Base-by-base conservation (phyloP, 2,113 vertebrate species). In the Misgurnus anguillicaudatus region DNA sequence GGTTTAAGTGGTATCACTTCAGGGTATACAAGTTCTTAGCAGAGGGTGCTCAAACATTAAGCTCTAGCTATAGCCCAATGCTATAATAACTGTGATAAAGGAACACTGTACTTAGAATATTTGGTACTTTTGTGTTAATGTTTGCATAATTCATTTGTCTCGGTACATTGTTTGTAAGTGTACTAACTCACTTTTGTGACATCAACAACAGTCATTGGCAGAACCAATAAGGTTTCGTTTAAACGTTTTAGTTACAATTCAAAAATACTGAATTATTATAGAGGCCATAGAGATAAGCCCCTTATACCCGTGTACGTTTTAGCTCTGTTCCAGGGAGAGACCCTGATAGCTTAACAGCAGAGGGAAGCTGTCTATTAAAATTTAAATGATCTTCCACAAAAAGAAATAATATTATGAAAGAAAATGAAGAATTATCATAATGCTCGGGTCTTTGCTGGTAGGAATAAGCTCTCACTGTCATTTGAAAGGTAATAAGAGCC, bases 351-450 rank as follows among this genome's bases (percentile, higher is more conserved):
- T 41, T 38, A 61, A 70, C 61, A 71, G 78, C 19, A 67, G 57
- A 58, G 75, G 53, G 62, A 70, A 76, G 41, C 80, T 82, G 75
- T 86, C 87, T 87, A 91, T 91, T 92, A 90, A 89, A 89, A 91
- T 91, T 91, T 87, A 82, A 80, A 87, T 89, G 83, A 87, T 85
- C 47, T 84, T 89, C 88, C 82, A 57, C 68, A 74, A 13, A 78
- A 76, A 79, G 70, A 53, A 83, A 85, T 88, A 87, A 87, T 86
- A 84, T 83, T 87, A 87, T 93, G 85, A 85, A 58, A 57, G 62
- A 85, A 91, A 92, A 84, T 90, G 84, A 87, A 88, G 80, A 78
- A 84, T 87, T 84, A 89, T 87, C 89, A 39, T 82, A 82, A 86
- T 87, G 83, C 88, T 84, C 87, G 87, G 86, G 70, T 86, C 19